Evolutionary conservation across 2,113 vertebrate species (phyloP).

Genomic region (Lycocorax pyrrhopterus): DNA sequence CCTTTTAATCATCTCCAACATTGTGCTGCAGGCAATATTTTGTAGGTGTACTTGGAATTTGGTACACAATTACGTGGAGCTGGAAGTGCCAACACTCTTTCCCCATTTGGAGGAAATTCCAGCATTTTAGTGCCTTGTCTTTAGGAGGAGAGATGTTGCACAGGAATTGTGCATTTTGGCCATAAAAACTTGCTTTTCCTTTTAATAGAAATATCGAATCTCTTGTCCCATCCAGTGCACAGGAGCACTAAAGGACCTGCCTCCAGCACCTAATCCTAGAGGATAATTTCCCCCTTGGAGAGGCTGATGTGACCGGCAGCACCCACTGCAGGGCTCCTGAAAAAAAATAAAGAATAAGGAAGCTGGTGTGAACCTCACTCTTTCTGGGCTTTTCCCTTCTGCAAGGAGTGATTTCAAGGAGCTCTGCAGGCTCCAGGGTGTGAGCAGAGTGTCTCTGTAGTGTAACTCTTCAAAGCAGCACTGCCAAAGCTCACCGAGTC

Average conservation of each 20-base stretch:
- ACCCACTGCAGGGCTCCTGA: not conserved
- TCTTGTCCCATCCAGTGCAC: not conserved
- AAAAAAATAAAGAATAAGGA: not conserved
- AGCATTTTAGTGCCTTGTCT: not conserved
- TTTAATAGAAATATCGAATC: not conserved
- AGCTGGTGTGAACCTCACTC: not conserved
- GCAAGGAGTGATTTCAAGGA: not conserved
- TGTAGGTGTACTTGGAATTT: not conserved
- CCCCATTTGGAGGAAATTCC: not conserved
- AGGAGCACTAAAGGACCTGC: not conserved
- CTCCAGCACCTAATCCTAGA: not conserved
- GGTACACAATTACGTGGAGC: not conserved
- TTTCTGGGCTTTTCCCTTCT: not conserved
- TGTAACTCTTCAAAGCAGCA: not conserved
- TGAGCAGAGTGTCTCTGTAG: not conserved
- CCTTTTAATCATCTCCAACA: not conserved
- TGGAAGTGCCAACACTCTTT: not conserved
- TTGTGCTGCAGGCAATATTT: not conserved
- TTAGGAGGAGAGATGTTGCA: not conserved
- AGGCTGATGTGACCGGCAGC: not conserved
- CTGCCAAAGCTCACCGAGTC: not conserved
- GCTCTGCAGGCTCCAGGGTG: fast-evolving
- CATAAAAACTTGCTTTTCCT: not conserved
- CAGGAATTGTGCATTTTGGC: not conserved
- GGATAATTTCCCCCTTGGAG: not conserved